Conservation (phyloP, 2,113 vertebrate species). For the Sporophila hypoxantha region DNA sequence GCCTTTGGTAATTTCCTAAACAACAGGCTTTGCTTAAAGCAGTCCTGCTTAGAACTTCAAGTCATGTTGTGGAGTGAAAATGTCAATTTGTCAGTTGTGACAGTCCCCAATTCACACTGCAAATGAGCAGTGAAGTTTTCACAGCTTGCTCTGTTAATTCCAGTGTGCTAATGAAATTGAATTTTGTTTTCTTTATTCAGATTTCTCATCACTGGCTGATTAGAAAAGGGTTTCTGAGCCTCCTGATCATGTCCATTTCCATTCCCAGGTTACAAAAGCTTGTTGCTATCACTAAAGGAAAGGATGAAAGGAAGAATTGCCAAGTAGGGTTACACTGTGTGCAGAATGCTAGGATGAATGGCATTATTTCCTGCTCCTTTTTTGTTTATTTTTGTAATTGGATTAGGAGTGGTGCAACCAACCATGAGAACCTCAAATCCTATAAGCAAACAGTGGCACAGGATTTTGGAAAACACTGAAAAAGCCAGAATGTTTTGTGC, state of each 20-base stretch:
- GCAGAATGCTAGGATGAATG: background rate
- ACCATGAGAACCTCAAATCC: background rate
- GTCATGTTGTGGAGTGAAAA: background rate
- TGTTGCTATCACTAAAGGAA: background rate
- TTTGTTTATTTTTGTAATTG: conserved; percentile 23
- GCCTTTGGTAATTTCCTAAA: background rate
- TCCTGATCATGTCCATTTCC: background rate
- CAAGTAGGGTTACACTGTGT: background rate
- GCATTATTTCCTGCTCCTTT: background rate
- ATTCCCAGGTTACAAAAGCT: background rate
- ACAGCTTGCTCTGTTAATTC: background rate
- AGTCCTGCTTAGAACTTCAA: background rate
- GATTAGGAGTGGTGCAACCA: background rate
- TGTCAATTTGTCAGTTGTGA: background rate
- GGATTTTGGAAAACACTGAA: background rate
- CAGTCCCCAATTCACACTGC: background rate
- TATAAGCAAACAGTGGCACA: background rate
- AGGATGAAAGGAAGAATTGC: background rate
- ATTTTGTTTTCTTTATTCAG: background rate
- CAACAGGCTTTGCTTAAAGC: background rate
- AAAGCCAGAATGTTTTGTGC: background rate
- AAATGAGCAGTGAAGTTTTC: conserved; percentile 27
- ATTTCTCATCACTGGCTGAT: background rate
- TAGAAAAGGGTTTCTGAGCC: background rate
- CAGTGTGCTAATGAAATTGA: background rate